phyloP scores from a whole-genome alignment of 2,113 vertebrate species.

The Cichladusa arquata region DNA sequence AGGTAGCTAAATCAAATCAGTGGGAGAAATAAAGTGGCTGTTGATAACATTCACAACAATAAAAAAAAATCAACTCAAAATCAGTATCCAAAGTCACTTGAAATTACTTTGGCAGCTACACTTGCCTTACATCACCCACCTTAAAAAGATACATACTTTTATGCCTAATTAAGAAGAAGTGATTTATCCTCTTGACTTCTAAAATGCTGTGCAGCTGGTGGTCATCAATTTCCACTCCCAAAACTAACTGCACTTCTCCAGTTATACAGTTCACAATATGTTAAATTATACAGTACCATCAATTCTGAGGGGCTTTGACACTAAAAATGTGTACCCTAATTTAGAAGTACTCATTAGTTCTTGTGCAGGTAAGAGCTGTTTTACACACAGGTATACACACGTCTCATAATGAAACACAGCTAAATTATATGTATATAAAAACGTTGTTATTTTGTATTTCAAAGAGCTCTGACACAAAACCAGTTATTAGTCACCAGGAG shows the following conservation, averaged over 20 bases:
- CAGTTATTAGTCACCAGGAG: fast-evolving
- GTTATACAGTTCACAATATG: background rate
- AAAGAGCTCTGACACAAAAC: background rate
- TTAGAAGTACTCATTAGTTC: background rate
- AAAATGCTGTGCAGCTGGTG: background rate
- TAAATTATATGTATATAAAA: background rate
- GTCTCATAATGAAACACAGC: background rate
- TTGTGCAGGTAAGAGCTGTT: background rate
- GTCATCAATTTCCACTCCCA: background rate
- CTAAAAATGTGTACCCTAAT: background rate
- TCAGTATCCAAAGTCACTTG: background rate
- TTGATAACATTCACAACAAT: background rate
- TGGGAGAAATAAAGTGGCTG: background rate
- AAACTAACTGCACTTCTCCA: background rate
- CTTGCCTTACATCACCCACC: background rate
- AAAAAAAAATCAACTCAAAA: background rate
- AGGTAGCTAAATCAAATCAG: background rate
- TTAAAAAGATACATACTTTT: background rate
- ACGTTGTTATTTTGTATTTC: background rate
- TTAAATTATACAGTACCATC: background rate
- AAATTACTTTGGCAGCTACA: background rate
- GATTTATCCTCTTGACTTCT: background rate
- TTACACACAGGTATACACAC: background rate
- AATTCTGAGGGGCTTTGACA: background rate
- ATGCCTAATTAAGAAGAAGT: background rate